These are phyloP conservation scores for Peromyscus leucopus DNA, from an alignment of 2,113 vertebrate species.

Conservation along the genomic window DNA sequence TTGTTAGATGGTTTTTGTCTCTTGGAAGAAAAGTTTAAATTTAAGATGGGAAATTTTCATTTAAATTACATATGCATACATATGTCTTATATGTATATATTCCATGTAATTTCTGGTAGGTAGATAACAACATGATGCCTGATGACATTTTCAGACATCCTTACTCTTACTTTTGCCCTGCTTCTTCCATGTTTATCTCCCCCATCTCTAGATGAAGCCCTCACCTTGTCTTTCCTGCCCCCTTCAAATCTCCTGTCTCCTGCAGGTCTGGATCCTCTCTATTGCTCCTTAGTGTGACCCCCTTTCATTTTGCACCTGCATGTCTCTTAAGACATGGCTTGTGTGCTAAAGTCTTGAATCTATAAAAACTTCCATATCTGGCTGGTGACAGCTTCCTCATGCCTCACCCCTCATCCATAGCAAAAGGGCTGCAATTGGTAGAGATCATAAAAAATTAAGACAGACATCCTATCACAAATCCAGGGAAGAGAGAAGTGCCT, in stretches of 20 bases:
- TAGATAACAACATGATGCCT: not conserved
- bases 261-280: not conserved
- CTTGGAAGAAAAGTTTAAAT: not conserved
- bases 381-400: not conserved
- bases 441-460: not conserved
- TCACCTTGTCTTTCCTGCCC: not conserved
- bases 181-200: not conserved
- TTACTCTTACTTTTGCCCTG: not conserved
- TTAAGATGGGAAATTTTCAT: not conserved
- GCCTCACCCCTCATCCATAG: not conserved
- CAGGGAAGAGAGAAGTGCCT: not conserved
- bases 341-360: not conserved
- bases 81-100: not conserved
- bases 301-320: not conserved
- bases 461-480: not conserved
- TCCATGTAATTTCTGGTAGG: not conserved
- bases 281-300: not conserved
- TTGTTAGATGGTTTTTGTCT: not conserved
- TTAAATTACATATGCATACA: not conserved
- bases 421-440: not conserved
- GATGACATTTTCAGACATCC: too few species aligned
- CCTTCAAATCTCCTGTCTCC: not conserved
- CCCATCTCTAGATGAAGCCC: not conserved
- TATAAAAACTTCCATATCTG: not conserved
- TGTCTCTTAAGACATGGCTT: not conserved